Base-by-base conservation (phyloP, 2,888 invertebrate species). In the Harmothoe impar region DNA sequence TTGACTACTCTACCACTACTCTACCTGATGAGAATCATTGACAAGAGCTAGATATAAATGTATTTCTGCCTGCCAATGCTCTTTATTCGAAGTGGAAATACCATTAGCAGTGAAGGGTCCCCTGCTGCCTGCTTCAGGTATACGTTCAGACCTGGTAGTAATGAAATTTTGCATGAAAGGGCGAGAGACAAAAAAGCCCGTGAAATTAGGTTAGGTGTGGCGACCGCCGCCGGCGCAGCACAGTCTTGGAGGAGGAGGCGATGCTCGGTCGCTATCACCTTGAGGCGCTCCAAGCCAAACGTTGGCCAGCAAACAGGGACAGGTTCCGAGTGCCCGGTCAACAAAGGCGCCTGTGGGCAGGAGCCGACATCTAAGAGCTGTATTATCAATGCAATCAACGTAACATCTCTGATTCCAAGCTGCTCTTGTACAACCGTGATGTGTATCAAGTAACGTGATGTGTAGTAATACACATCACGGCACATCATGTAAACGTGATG, bases 381-480 rank as follows among this genome's bases (percentile, higher is more conserved):
- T 29, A 72, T 72, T 72, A 72, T 72, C 72, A 72, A 72, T 72
- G 72, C 72, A 72, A 72, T 72, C 72, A 72, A 72, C 72, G 72
- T 72, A n/a, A 72, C 72, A 72, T 72, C 72, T 72, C 72, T 72
- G 72, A 72, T 72, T 72, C 72, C 0, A 25, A 25, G 15, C 72
- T 25, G 72, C 43, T n/a, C n/a, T n/a, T n/a, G n/a, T n/a, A n/a
- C n/a, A n/a, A n/a, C n/a, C n/a, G n/a, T n/a, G n/a, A n/a, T n/a
- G n/a, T n/a, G n/a, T n/a, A n/a, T n/a, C n/a, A n/a, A n/a, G n/a
- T n/a, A n/a, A n/a, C n/a, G n/a, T n/a, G n/a, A n/a, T n/a, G n/a
- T n/a, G n/a, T n/a, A n/a, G n/a, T n/a, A n/a, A n/a, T n/a, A n/a
- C n/a, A n/a, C n/a, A n/a, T n/a, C n/a, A n/a, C n/a, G n/a, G n/a